phyloP scores from a whole-genome alignment of 2,113 vertebrate genomes.

The Ammospiza nelsoni region DNA sequence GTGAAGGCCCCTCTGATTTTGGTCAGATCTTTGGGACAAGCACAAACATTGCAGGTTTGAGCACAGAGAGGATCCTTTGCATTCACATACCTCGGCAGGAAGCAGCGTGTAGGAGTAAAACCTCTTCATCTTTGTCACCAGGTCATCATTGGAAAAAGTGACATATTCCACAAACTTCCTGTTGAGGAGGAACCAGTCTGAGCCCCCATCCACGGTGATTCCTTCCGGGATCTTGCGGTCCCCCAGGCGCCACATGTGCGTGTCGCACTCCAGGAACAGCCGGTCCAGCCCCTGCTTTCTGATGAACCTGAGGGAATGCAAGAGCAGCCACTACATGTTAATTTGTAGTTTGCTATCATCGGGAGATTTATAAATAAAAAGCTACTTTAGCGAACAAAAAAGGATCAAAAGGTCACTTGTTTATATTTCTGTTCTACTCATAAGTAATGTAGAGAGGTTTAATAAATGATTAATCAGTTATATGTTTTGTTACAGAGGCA shows the following conservation, averaged over 20 bases:
- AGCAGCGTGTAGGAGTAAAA: slow-evolving; percentile 96
- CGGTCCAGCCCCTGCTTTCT: slow-evolving; percentile 95
- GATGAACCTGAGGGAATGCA: slow-evolving; percentile 84
- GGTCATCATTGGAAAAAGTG: slow-evolving; percentile 89
- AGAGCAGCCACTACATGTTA: neutral
- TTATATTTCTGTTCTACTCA: neutral
- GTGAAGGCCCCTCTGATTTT: neutral
- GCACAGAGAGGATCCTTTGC: neutral
- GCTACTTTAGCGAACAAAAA: neutral
- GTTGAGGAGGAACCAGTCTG: slow-evolving; percentile 97
- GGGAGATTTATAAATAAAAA: neutral
- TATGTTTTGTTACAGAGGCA: neutral
- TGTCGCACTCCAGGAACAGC: slow-evolving; percentile 95
- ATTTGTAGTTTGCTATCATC: neutral
- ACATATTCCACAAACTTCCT: slow-evolving; percentile 94
- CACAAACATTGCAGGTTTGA: neutral
- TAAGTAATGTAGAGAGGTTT: neutral
- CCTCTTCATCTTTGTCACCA: slow-evolving; percentile 94
- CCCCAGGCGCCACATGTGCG: slow-evolving; percentile 98
- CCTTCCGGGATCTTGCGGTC: slow-evolving; percentile 95
- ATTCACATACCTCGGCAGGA: slow-evolving; percentile 87
- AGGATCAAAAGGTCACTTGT: slow-evolving; percentile 9
- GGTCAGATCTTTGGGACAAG: neutral
- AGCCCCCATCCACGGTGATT: slow-evolving; percentile 92
- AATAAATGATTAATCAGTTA: neutral